Conservation (phyloP, 1,140 invertebrate species). For the Polypedilum vanderplanki region DNA sequence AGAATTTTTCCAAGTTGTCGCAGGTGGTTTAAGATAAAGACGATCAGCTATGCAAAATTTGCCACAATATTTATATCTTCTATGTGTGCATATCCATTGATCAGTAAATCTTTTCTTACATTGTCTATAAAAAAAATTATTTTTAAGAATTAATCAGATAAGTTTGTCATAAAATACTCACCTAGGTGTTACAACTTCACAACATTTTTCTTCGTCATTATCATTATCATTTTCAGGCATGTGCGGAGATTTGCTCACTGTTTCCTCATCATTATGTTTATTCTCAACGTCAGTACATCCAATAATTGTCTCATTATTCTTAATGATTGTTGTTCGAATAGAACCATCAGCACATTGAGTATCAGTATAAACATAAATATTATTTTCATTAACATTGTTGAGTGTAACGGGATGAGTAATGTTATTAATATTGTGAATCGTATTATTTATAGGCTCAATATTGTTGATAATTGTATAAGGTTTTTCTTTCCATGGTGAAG, state of each 20-base stretch:
- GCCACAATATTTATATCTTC: constrained; percentile 21
- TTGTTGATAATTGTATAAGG: background rate
- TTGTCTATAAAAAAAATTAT: background rate
- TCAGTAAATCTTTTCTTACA: background rate
- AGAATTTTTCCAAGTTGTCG: background rate
- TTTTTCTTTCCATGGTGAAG: background rate
- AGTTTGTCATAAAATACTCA: background rate
- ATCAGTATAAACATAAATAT: background rate
- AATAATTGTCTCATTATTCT: constrained; percentile 12
- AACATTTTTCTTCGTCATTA: background rate
- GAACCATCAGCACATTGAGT: constrained; percentile 9
- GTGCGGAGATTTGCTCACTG: background rate
- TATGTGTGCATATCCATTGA: constrained; percentile 15
- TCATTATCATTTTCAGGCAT: background rate
- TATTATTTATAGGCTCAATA: constrained; percentile 15
- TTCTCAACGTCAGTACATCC: background rate
- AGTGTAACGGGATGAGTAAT: constrained; percentile 3
- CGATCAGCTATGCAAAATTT: background rate
- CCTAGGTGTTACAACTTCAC: background rate
- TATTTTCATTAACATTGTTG: constrained; percentile 18
- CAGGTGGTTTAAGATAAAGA: constrained; percentile 6
- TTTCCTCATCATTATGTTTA: background rate
- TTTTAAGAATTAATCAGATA: too few relatives aligned
- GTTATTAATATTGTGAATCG: background rate
- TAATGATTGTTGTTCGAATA: background rate